Percentiles rank a stretch among this genome's conserved stretches.
Evolutionary conservation across 2,113 vertebrate species (phyloP).

Genomic region (Eidolon helvum): DNA sequence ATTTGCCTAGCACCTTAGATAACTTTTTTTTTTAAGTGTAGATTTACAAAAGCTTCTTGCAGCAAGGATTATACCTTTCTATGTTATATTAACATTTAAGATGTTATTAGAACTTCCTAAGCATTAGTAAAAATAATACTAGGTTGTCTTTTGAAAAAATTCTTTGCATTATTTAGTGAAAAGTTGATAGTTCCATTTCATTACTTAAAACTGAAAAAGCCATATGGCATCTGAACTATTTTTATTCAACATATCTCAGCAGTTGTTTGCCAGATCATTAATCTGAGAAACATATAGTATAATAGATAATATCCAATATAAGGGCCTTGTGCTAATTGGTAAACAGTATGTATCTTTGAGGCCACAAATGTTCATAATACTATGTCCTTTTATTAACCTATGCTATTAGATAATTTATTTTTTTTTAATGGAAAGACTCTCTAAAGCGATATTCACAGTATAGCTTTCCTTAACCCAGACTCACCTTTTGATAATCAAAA

Average conservation of each 20-base stretch:
- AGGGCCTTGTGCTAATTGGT: background rate
- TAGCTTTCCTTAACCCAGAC: conserved; percentile 51
- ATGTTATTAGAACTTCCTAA: background rate
- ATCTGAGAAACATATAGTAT: background rate
- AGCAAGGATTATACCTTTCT: background rate
- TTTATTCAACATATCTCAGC: background rate
- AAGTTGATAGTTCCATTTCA: conserved; percentile 43
- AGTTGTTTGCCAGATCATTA: background rate
- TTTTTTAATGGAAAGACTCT: conserved; percentile 43
- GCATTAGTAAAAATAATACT: background rate
- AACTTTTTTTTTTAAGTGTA: conserved; percentile 3
- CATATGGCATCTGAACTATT: background rate
- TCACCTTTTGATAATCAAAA: conserved; percentile 73
- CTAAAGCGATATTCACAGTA: conserved; percentile 38
- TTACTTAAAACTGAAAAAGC: conserved; percentile 23
- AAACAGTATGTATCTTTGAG: background rate
- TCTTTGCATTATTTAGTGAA: conserved; percentile 50
- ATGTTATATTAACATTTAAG: background rate
- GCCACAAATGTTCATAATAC: background rate
- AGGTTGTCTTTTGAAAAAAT: conserved; percentile 47
- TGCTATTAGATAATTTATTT: conserved; percentile 48
- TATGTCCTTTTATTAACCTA: background rate
- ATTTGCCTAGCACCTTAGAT: background rate
- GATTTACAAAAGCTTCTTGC: conserved; percentile 16
- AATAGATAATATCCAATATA: background rate